Evolutionary conservation across 1,140 invertebrate genomes (phyloP).

Genomic region (Calephelis nemesis): DNA sequence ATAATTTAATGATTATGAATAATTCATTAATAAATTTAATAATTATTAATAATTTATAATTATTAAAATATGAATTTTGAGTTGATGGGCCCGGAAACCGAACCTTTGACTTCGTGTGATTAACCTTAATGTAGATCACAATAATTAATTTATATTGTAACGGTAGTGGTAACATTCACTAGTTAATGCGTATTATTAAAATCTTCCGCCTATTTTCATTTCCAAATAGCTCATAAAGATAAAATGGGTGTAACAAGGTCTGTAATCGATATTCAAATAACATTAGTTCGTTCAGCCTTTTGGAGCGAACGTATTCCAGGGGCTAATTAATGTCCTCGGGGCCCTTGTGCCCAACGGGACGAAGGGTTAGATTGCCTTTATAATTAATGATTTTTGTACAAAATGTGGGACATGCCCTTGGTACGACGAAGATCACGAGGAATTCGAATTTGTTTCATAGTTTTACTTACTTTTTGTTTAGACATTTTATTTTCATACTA

Average conservation of each 20-base stretch:
- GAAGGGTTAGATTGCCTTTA: conserved; percentile 44
- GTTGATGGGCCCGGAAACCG: too few relatives aligned
- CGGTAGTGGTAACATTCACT: too few relatives aligned
- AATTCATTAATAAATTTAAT: too few relatives aligned
- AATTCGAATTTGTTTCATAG: too few relatives aligned
- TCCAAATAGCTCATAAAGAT: background rate
- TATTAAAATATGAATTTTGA: too few relatives aligned
- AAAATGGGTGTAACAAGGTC: conserved; percentile 9
- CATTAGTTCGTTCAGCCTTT: conserved; percentile 29
- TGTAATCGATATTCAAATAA: conserved; percentile 33
- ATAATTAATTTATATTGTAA: too few relatives aligned
- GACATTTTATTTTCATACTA: too few relatives aligned
- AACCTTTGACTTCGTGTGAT: too few relatives aligned
- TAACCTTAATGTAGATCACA: too few relatives aligned
- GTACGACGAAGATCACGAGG: background rate
- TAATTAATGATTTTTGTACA: conserved; percentile 73
- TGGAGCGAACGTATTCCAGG: conserved; percentile 30
- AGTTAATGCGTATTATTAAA: background rate
- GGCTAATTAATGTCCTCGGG: conserved; percentile 46
- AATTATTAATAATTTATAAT: too few relatives aligned
- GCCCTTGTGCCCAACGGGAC: conserved; percentile 28
- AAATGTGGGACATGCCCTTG: conserved; percentile 33
- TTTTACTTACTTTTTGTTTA: too few relatives aligned
- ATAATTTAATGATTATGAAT: too few relatives aligned
- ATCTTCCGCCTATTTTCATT: conserved; percentile 10